Conservation (phyloP, 2,888 invertebrate genomes). For the Capitulum mitella region DNA sequence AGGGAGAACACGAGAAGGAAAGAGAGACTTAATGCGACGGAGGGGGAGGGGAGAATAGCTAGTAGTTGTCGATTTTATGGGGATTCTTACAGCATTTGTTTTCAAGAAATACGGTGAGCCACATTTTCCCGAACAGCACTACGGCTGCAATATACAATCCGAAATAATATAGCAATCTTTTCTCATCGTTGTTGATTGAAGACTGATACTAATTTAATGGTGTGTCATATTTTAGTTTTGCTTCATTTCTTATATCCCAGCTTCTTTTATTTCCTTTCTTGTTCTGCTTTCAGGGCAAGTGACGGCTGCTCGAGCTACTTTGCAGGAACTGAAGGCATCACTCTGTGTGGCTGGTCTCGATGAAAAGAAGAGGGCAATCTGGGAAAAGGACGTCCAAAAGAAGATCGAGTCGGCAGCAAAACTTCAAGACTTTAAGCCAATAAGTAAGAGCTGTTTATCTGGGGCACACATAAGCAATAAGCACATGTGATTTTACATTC, state of each 20-base stretch:
- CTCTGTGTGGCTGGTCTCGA: constrained; percentile 28
- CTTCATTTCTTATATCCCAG: no score
- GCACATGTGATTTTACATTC: no score
- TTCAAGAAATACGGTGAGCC: no score
- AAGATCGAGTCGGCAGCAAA: background rate
- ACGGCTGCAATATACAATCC: no score
- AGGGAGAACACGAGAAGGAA: background rate
- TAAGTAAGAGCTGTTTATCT: background rate
- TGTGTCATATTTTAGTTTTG: no score
- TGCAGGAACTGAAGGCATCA: constrained; percentile 26
- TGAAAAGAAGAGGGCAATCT: constrained; percentile 29
- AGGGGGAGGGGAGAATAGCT: background rate
- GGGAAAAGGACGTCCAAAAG: constrained; percentile 29
- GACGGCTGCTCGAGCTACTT: constrained; percentile 25
- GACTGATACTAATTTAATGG: no score
- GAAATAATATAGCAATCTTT: no score
- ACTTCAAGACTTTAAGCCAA: background rate
- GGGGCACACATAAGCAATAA: background rate
- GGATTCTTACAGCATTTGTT: no score
- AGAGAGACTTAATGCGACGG: background rate
- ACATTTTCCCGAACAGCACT: no score
- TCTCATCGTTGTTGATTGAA: no score
- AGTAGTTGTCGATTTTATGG: no score
- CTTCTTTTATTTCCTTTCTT: no score
- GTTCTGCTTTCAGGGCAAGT: background rate